phyloP scores from a whole-genome alignment of 2,113 vertebrate genomes.

The Merops nubicus region DNA sequence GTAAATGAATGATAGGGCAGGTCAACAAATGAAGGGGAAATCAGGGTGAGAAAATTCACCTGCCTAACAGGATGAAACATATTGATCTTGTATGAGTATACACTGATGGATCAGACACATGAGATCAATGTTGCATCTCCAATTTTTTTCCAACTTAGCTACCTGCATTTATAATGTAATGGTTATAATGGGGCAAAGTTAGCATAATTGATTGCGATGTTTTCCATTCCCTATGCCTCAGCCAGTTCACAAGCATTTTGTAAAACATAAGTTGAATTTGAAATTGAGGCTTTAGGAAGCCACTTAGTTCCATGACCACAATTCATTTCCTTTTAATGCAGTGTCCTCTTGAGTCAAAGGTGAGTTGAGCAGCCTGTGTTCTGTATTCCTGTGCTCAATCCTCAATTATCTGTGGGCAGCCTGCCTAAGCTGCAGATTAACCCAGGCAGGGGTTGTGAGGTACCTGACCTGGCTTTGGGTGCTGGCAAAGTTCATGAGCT shows the following conservation, averaged over 20 bases:
- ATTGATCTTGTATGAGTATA: background rate
- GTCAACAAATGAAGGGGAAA: background rate
- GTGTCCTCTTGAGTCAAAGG: fast-evolving
- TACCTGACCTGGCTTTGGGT: background rate
- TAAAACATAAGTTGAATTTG: background rate
- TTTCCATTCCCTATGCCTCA: background rate
- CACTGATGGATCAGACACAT: background rate
- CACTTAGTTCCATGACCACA: fast-evolving
- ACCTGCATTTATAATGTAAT: background rate
- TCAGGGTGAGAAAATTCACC: background rate
- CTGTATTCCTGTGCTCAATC: no score
- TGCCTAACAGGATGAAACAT: background rate
- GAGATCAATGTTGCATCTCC: background rate
- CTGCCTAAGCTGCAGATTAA: background rate
- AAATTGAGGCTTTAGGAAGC: background rate
- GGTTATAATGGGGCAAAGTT: background rate
- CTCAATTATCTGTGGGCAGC: background rate
- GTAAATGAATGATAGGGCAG: background rate
- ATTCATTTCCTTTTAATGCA: fast-evolving
- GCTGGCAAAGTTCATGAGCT: background rate
- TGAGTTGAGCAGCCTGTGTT: background rate
- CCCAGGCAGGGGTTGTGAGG: fast-evolving
- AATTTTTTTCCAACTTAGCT: fast-evolving
- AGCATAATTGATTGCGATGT: background rate
- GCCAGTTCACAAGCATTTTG: background rate